Base-by-base conservation (phyloP, 2,797 vertebrate genomes). In the Cossypha niveicapilla region DNA sequence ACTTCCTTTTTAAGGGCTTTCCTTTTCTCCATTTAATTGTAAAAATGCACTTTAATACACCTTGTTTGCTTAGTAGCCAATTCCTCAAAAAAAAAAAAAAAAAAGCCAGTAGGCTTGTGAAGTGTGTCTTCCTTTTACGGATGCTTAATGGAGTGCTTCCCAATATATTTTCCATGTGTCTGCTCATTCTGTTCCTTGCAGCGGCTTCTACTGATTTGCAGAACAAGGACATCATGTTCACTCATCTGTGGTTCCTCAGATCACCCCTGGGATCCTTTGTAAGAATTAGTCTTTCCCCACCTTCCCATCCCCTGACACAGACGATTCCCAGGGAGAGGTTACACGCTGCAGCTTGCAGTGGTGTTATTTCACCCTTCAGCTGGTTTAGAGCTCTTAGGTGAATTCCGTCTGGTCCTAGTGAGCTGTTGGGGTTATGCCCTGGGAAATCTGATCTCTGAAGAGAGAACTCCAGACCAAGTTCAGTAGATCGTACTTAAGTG, bases 291-390 rank as follows among this genome's bases (percentile, higher is more conserved):
- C 6, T 18, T 78, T 57, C 58, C 51, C 37, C 25, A 32, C 30
- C 41, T 66, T 67, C 56, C 51, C 7, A 2, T 45, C 25, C 61
- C 34, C 77, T 81, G 77, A 23, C 37, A 16, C 50, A 24, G 14
- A 18, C 6, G 4, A 24, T 35, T 87, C 88, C 81, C 78, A 10
- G 60, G 7, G 65, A 60, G 60, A 53, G 41, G 21, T 76, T 53
- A 3, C 60, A 66, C 30, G 7, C 39, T 12, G 18, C 0, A 0
- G 41, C 41, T 88, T 0, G 0, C 50, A 8, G 86, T 41, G 56
- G 25, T 51, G 58, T 41, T 48, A 42, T 85, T 92, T 91, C 63
- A 91, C 70, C 88, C 92, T 91, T 82, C 16, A 1, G 32, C 30
- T 86, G 74, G 17, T 85, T 93, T 79, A 85, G 56, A 78, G 71